phyloP scores from a whole-genome alignment of 2,113 vertebrate species.

The Entelurus aequoreus region DNA sequence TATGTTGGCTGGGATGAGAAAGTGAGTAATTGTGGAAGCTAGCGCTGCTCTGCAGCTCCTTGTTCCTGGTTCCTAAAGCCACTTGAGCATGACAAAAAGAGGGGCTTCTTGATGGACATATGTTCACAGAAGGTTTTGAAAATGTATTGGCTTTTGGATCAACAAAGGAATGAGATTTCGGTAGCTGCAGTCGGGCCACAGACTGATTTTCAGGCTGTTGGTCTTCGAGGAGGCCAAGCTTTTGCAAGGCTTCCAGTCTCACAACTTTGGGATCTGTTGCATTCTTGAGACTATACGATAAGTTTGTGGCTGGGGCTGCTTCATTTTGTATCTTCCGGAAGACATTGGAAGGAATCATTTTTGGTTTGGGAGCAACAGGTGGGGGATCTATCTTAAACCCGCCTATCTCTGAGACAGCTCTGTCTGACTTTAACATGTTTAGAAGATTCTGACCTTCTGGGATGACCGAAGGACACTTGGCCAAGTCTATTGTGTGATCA shows the following conservation, averaged over 20 bases:
- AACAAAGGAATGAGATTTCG: constrained; percentile 7
- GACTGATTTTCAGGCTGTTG: constrained; percentile 16
- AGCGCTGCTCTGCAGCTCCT: constrained; percentile 38
- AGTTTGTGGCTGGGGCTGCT: constrained; percentile 5
- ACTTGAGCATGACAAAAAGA: constrained; percentile 32
- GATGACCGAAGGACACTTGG: background rate
- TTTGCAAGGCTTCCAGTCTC: constrained; percentile 79
- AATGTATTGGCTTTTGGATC: constrained; percentile 13
- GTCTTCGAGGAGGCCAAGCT: constrained; percentile 80
- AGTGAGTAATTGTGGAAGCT: constrained; percentile 37
- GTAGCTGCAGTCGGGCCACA: background rate
- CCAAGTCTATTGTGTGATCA: constrained; percentile 51
- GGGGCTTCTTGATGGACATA: constrained; percentile 31
- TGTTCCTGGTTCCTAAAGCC: constrained; percentile 26
- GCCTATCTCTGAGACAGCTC: constrained; percentile 25
- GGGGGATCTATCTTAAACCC: constrained; percentile 65
- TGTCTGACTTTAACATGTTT: constrained; percentile 15
- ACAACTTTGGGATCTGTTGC: constrained; percentile 60
- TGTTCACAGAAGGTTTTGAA: constrained; percentile 8
- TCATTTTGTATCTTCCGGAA: constrained; percentile 67
- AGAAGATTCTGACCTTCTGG: constrained; percentile 9
- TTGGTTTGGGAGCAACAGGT: constrained; percentile 77
- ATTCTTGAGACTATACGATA: constrained; percentile 31
- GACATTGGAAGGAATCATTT: constrained; percentile 57
- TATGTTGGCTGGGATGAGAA: constrained; percentile 20